These are phyloP conservation scores for Bos javanicus DNA, from an alignment of 2,113 vertebrate genomes.

Conservation along the genomic window DNA sequence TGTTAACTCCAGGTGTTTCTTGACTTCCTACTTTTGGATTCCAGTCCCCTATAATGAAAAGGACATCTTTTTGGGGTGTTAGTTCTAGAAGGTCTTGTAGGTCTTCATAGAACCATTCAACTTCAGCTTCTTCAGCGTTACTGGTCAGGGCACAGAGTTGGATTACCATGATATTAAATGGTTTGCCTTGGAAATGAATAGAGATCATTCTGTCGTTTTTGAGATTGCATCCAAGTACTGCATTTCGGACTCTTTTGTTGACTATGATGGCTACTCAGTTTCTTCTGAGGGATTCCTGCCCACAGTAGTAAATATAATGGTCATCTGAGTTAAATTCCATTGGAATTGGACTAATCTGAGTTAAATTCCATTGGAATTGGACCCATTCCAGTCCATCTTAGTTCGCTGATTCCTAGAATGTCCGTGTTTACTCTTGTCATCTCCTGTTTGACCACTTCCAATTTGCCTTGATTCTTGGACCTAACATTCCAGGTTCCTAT, in stretches of 20 bases:
- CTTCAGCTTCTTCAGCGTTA: background rate
- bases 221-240: background rate
- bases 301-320: background rate
- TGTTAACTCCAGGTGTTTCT: background rate
- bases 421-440: background rate
- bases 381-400: background rate
- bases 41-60: background rate
- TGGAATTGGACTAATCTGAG: background rate
- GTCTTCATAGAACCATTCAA: background rate
- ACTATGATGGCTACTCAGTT: background rate
- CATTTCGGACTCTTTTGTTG: background rate
- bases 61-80: background rate
- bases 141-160: background rate
- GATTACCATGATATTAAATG: background rate
- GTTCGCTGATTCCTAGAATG: background rate
- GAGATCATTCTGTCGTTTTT: background rate
- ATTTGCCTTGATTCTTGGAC: background rate
- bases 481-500: background rate
- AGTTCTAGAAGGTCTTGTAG: background rate
- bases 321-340: background rate
- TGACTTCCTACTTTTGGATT: background rate
- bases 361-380: background rate
- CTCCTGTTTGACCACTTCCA: background rate
- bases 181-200: background rate
- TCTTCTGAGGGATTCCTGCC: background rate